Evolutionary conservation across 2,888 invertebrate genomes (phyloP).

Genomic region (Mythimna lalbum): DNA sequence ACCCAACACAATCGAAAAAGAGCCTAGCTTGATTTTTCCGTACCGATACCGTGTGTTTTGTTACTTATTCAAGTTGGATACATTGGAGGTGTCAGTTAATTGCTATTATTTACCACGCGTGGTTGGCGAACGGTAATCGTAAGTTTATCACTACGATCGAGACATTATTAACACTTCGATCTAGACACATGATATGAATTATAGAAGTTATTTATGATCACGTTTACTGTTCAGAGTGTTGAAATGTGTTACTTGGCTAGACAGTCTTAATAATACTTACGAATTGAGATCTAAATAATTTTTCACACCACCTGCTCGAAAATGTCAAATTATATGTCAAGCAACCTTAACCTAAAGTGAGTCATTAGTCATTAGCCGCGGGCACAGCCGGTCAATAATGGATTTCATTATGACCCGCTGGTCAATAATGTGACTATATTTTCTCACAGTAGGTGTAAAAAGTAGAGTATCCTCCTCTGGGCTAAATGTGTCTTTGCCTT

Average conservation of each 20-base stretch:
- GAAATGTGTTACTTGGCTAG: not conserved
- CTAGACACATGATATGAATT: constrained; percentile 10
- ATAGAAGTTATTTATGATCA: constrained; percentile 2
- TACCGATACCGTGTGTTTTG: not conserved
- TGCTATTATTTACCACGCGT: constrained; percentile 31
- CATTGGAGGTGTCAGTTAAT: not conserved
- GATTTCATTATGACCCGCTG: no score
- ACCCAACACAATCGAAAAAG: not conserved
- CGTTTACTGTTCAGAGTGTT: not conserved
- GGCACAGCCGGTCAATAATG: no score
- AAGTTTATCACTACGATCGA: constrained; percentile 1
- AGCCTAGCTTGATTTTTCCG: not conserved
- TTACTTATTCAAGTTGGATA: not conserved
- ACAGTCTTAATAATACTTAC: not conserved
- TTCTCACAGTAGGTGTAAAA: no score
- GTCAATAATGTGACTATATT: no score
- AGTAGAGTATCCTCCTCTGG: no score
- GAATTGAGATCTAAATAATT: not conserved
- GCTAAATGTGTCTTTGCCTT: no score
- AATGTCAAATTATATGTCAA: no score
- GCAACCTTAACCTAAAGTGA: no score
- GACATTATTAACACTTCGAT: constrained; percentile 9
- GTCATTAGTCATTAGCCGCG: no score
- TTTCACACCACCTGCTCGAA: no score
- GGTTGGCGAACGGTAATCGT: constrained; percentile 11